Conservation (phyloP, 2,113 vertebrate species). For the Corythornis cristatus region DNA sequence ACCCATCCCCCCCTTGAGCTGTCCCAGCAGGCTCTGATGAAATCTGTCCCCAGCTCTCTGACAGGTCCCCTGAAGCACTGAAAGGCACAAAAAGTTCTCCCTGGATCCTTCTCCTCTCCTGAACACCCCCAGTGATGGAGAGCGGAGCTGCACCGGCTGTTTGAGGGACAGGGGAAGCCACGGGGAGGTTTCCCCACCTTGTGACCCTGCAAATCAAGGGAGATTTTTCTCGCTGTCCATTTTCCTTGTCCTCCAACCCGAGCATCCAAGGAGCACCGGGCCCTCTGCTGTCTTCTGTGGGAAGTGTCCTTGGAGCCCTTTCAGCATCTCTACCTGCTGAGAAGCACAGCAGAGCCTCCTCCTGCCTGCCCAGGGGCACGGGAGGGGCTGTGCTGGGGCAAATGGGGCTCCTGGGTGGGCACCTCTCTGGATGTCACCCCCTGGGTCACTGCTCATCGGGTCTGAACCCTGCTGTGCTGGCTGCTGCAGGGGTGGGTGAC, state of each 20-base stretch:
- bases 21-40: not conserved
- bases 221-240: not conserved
- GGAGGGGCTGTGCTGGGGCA: not conserved
- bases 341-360: not conserved
- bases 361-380: not conserved
- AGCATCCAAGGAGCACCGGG: not conserved
- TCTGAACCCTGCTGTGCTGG: not conserved
- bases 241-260: not conserved
- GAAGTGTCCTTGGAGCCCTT: not conserved
- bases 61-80: not conserved
- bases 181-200: too few relatives aligned
- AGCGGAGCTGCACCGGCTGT: accelerated
- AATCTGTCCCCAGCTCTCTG: not conserved
- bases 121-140: not conserved
- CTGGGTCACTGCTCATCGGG: not conserved
- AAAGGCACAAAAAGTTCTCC: not conserved
- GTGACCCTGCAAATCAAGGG: not conserved
- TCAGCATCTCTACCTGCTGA: accelerated
- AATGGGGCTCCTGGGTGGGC: not conserved
- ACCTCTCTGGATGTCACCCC: not conserved
- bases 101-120: not conserved
- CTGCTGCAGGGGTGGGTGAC: not conserved
- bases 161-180: not conserved
- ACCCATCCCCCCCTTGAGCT: not conserved
- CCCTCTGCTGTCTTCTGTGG: not conserved